A percentile compares a stretch with the other conserved stretches of the same genome.
Conservation (phyloP, 1,140 invertebrate species). For the Vanessa tameamea region DNA sequence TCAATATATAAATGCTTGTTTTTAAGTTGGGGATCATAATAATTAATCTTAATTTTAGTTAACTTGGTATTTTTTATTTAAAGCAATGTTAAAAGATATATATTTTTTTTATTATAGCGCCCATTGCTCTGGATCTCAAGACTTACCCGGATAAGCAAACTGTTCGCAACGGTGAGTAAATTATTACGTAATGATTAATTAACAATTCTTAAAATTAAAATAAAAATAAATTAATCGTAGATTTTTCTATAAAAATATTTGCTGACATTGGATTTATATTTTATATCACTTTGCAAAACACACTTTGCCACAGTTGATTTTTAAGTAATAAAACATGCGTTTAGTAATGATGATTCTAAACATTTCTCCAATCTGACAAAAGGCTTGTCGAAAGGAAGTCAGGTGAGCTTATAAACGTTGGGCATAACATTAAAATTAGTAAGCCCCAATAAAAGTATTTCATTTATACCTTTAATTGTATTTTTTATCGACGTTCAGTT, state of each 20-base stretch:
- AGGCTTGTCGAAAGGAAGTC: conserved; percentile 23
- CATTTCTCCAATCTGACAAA: conserved; percentile 30
- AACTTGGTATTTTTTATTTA: too few species aligned
- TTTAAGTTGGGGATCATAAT: too few species aligned
- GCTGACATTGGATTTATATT: too few species aligned
- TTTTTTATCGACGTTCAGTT: too few species aligned
- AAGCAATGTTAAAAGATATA: background rate
- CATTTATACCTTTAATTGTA: too few species aligned
- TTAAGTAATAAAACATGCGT: background rate
- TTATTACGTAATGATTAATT: background rate
- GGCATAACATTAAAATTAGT: background rate
- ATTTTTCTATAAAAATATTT: too few species aligned
- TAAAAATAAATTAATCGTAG: too few species aligned
- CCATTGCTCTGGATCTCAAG: conserved; percentile 82
- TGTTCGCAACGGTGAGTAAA: conserved; percentile 90
- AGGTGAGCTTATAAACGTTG: conserved; percentile 25
- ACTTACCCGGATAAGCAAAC: conserved; percentile 89
- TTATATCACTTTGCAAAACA: too few species aligned
- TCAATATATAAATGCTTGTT: too few species aligned
- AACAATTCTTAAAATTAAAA: background rate
- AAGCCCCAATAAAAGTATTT: background rate
- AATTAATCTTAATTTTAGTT: too few species aligned
- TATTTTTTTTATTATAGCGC: conserved; percentile 42
- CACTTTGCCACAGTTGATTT: too few species aligned
- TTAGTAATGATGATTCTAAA: conserved; percentile 18